A percentile compares a stretch with the other conserved stretches of the same genome.
These are phyloP conservation scores for Ochropleura plecta DNA, from an alignment of 2,888 invertebrate species.

Conservation along the genomic window DNA sequence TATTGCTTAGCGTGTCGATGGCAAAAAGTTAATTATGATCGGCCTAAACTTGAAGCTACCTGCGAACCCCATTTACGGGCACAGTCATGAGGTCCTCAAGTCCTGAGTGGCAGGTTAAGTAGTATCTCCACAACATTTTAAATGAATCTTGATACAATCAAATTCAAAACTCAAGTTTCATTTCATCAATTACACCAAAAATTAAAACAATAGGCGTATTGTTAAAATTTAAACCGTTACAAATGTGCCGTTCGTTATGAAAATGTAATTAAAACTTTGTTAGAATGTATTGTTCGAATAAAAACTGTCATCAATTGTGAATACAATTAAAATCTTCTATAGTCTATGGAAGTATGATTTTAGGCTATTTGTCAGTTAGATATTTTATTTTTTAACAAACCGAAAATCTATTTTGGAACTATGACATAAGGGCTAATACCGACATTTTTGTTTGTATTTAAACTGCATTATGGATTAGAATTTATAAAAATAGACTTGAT, in stretches of 20 bases:
- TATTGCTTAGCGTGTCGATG: background rate
- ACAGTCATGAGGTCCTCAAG: background rate
- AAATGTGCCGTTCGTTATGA: constrained; percentile 25
- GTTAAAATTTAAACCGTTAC: constrained; percentile 16
- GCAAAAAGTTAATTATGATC: background rate
- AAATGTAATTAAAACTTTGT: constrained; percentile 53
- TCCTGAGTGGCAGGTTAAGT: background rate
- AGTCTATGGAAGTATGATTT: constrained; percentile 27
- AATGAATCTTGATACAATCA: background rate
- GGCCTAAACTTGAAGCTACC: background rate
- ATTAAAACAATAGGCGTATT: constrained; percentile 36
- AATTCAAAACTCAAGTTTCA: background rate
- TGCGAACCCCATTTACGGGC: background rate
- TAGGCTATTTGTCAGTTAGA: background rate
- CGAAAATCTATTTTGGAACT: background rate
- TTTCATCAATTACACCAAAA: constrained; percentile 6
- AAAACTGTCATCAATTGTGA: constrained; percentile 48
- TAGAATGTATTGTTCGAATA: constrained; percentile 35
- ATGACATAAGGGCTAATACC: background rate
- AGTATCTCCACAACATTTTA: background rate
- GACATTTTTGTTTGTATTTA: background rate
- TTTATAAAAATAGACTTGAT: no score
- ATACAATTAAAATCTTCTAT: constrained; percentile 23
- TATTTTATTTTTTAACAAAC: background rate
- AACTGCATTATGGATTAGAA: no score